These are phyloP conservation scores for Aproaerema taeniolella DNA, from an alignment of 2,888 invertebrate genomes.

Conservation along the genomic window DNA sequence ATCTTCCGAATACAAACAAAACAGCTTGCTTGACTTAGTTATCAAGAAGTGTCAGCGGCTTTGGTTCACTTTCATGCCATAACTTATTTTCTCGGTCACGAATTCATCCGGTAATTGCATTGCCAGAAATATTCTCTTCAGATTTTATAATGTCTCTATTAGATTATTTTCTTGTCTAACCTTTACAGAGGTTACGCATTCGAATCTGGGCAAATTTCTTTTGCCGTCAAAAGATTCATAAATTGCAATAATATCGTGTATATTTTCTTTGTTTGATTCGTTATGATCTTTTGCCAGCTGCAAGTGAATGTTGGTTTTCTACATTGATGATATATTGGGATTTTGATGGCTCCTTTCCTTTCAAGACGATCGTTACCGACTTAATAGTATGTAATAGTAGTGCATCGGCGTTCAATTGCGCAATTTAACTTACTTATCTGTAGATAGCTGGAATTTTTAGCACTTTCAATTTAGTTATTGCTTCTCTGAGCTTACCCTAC, in stretches of 20 bases:
- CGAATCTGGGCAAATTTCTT: constrained; percentile 22
- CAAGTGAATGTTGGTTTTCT: constrained; percentile 11
- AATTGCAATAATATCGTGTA: constrained; percentile 6
- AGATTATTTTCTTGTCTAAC: constrained; percentile 38
- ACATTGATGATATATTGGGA: constrained; percentile 14
- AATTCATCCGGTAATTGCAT: constrained; percentile 21
- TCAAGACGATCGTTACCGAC: constrained; percentile 17
- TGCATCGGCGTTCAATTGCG: constrained; percentile 7
- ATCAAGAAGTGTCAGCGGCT: constrained; percentile 22
- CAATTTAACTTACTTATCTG: constrained; percentile 3
- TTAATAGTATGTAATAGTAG: constrained; percentile 16
- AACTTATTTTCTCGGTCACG: constrained; percentile 30
- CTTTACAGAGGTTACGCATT: constrained; percentile 43
- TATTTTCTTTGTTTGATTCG: constrained; percentile 1
- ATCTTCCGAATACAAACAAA: constrained; percentile 13
- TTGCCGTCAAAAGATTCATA: constrained; percentile 16
- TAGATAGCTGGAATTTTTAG: neutral
- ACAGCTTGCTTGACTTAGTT: constrained; percentile 5
- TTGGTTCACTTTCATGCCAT: constrained; percentile 34
- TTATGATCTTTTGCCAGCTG: too few species aligned
- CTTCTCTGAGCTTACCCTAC: too few species aligned
- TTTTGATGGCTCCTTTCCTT: constrained; percentile 24
- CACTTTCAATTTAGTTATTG: constrained; percentile 9
- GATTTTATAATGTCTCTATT: constrained; percentile 20
- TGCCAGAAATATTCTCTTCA: constrained; percentile 26